Base-by-base conservation (phyloP, 2,888 invertebrate genomes). In the Apantesis nais region DNA sequence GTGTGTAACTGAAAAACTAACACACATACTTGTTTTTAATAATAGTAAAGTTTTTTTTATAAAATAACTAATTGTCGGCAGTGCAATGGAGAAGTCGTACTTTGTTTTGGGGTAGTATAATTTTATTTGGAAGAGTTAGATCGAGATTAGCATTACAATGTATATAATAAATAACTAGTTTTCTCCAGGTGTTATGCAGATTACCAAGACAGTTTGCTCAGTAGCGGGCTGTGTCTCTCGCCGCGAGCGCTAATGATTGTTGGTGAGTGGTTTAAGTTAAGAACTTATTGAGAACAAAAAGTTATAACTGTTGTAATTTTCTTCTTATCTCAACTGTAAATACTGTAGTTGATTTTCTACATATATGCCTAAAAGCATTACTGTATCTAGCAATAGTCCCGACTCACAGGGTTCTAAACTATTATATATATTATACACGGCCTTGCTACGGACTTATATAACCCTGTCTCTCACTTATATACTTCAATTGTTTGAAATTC, bases 211-310 rank as follows among this genome's bases (percentile, higher is more conserved):
- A 85, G 74, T 85, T 85, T 85, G 83, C 83, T 83, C 85, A 78
- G 83, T 81, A 76, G 78, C 77, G 76, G 77, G 74, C 79, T 76
- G 81, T 85, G 86, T 85, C 85, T 83, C 83, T 77, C 72, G 79
- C 81, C 83, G 82, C 83, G 71, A 85, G 88, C 86, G 82, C 75
- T 86, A 86, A 85, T 86, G 84, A 85, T 84, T 80, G 79, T 52
- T 70, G 62, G 72, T 65, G 78, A 71, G 39, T 71, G 77, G 78
- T 72, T 12, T 61, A 82, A 81, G 68, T 9, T 9, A 82, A 34
- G 37, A 63, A 62, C 16, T 25, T 25, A 25, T 25, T 25, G 48
- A 1, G 19, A 29, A 19, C 8, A 25, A 39, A 22, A 58, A 11
- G 1, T 16, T 55, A 22, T 37, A 55, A 39, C 8, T 11, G 19